Base-by-base conservation (phyloP, 1,140 invertebrate genomes). In the Vollenhovia emeryi region DNA sequence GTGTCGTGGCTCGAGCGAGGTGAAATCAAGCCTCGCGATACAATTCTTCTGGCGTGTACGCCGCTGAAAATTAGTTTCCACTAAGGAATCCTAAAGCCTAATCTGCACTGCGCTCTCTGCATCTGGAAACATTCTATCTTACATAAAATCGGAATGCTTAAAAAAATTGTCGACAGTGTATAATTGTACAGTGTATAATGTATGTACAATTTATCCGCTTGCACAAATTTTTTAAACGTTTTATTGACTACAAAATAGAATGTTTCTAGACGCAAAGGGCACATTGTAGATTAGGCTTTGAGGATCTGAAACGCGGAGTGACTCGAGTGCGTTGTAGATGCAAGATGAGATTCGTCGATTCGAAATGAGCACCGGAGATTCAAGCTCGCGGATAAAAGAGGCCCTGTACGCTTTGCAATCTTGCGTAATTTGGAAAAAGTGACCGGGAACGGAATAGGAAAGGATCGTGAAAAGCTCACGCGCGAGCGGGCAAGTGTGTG, bases 351-450 rank as follows among this genome's bases (percentile, higher is more conserved):
- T 30, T 7, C 8, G 7, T 48, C 50, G 36, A 33, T 27, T 59
- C 11, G 9, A 21, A n/a, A 24, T 15, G 13, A 5, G 57, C 1
- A 18, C 18, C 33, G 18, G 30, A 68, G 33, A 71, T 71, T 80
- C 78, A 57, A 80, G 78, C 7, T 80, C 48, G 48, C 48, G 0
- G 7, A 71, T 33, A 30, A 57, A 30, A 5, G 8, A 40, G 60
- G 43, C 24, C 45, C 21, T 27, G 2, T 27, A 36, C 0, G 21
- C 0, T 68, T 45, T 7, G 27, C 59, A 15, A 60, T 7, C 48
- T 68, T 13, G 30, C 11, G n/a, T 48, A 33, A 50, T 69, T 27
- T 45, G 13, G 27, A 52, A 27, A 5, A 15, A 30, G 4, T n/a
- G 40, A 45, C 15, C 59, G n/a, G n/a, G 18, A 3, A n/a, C n/a